Base-by-base conservation (phyloP, 1,140 invertebrate genomes). In the Nylanderia fulva region DNA sequence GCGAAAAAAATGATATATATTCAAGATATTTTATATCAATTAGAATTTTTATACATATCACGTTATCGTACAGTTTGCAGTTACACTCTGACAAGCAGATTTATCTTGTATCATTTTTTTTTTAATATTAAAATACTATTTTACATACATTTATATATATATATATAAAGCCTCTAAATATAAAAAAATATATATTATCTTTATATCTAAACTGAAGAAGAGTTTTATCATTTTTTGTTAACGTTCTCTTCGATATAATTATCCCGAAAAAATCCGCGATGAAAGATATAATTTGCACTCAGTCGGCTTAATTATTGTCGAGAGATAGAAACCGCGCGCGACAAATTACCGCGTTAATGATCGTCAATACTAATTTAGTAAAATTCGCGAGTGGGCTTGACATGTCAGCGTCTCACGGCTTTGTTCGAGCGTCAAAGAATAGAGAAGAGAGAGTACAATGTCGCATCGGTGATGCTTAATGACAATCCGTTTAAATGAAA, bases 401-500 rank as follows among this genome's bases (percentile, higher is more conserved):
- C 11, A 5, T 13, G 33, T 58, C 13, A 5, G 9, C 11, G 13
- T 18, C 29, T 66, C 29, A 61, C 39, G 29, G 39, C 24, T 83
- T 83, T 83, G 69, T 83, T 52, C 68, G 9, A n/a, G n/a, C n/a
- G 6, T 5, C n/a, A 27, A 75, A 27, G 42, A 76, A 76, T 84
- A n/a, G 64, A 76, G 21, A n/a, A 61, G 15, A 39, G 52, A 74
- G 13, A 33, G 29, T 33, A 54, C 24, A 29, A 18, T 9, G 77
- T 74, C 52, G 3, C 58, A 66, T 29, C 45, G 54, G 36, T 36
- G 54, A 61, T 11, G 24, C 71, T 79, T 88, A 88, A 87, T 48
- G 68, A 71, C 54, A 64, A 63, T 36, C 45, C 61, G 58, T 74
- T 85, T 85, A 48, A 84, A 61, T 69, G 63, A 77, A 74, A 88